Evolutionary conservation across 1,140 invertebrate species (phyloP).

Genomic region (Thereuonema tuberculata): DNA sequence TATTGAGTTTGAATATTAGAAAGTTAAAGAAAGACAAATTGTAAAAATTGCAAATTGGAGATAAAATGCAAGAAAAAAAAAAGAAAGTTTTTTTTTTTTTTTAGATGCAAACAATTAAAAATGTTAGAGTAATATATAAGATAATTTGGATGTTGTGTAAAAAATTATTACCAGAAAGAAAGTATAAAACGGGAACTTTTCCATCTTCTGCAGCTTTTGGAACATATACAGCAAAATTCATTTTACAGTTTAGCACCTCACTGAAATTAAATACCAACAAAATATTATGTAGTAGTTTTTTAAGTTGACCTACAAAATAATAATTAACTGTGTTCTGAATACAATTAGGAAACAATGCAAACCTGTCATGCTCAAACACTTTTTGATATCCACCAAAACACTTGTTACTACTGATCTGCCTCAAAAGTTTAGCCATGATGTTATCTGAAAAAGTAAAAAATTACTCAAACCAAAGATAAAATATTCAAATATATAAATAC

Average conservation of each 20-base stretch:
- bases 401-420: constrained; percentile 36
- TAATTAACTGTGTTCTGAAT: too few relatives aligned
- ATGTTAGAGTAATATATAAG: not conserved
- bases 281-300: too few relatives aligned
- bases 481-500: too few relatives aligned
- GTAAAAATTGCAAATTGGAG: too few relatives aligned
- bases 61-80: too few relatives aligned
- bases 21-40: too few relatives aligned
- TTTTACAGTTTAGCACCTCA: constrained; percentile 62
- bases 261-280: constrained; percentile 38
- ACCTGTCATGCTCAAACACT: constrained; percentile 69
- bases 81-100: too few relatives aligned
- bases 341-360: too few relatives aligned
- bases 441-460: too few relatives aligned
- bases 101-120: constrained; percentile 16
- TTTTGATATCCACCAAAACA: constrained; percentile 70
- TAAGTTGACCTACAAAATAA: too few relatives aligned
- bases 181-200: not conserved
- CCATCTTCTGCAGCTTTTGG: constrained; percentile 53
- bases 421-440: constrained; percentile 12
- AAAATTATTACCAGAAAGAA: not conserved
- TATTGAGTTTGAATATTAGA: too few relatives aligned
- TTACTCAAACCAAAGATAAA: too few relatives aligned
- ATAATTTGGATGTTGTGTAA: not conserved
- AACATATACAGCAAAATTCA: constrained; percentile 85